phyloP scores from a whole-genome alignment of 2,888 invertebrate genomes.

The Drosophila mettleri region DNA sequence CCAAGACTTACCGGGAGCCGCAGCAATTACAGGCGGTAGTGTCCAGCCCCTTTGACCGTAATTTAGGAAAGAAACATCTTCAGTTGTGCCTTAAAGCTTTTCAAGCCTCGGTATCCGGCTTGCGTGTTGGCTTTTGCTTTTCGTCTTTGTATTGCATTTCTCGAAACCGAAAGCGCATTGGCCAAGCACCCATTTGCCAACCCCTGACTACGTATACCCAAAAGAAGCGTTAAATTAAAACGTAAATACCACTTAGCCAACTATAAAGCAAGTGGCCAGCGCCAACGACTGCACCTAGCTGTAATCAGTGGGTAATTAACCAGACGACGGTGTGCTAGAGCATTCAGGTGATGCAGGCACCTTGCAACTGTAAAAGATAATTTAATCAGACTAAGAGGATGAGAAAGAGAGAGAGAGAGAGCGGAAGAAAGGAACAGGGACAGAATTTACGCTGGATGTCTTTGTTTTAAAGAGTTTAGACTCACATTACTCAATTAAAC shows the following conservation, averaged over 20 bases:
- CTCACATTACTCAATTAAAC: slow-evolving; percentile 39
- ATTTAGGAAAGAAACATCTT: slow-evolving; percentile 35
- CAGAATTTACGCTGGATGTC: slow-evolving; percentile 10
- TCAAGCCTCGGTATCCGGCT: slow-evolving; percentile 67
- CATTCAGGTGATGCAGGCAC: slow-evolving; percentile 57
- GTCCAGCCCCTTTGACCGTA: slow-evolving; percentile 48
- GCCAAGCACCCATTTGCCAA: slow-evolving; percentile 19
- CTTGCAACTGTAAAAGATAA: slow-evolving; percentile 66
- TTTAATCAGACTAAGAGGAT: slow-evolving; percentile 54
- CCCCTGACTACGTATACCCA: slow-evolving; percentile 17
- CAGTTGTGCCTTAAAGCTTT: slow-evolving; percentile 65
- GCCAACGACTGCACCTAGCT: slow-evolving; percentile 43
- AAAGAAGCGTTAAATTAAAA: slow-evolving; percentile 83
- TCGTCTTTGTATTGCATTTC: slow-evolving; percentile 65
- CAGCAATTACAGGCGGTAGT: slow-evolving; percentile 76
- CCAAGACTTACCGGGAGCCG: slow-evolving; percentile 59
- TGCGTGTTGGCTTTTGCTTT: slow-evolving; percentile 41
- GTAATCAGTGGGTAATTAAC: slow-evolving; percentile 79
- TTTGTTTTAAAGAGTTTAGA: slow-evolving; percentile 15
- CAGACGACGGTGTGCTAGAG: slow-evolving; percentile 50
- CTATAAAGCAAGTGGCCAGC: slow-evolving; percentile 73
- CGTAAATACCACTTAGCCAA: slow-evolving; percentile 82
- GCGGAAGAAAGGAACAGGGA: neutral
- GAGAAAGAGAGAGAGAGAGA: neutral
- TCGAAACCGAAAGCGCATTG: slow-evolving; percentile 76